Conservation (phyloP, 2,113 vertebrate species). For the Pipa parva region DNA sequence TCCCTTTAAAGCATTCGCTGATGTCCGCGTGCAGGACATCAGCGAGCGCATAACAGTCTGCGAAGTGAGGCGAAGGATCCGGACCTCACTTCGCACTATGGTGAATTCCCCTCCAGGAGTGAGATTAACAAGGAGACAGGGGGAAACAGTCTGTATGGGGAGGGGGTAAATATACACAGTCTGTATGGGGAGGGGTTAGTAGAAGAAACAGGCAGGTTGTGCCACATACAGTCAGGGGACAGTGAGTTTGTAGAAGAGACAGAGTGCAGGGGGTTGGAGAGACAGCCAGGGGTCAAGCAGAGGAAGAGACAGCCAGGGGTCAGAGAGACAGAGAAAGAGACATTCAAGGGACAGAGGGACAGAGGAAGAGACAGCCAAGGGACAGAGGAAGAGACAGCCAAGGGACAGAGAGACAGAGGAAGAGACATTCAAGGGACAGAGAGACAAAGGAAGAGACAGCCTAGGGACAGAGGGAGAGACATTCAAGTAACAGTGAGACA, state of each 20-base stretch:
- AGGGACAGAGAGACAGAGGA: too few species aligned
- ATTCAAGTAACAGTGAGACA: background rate
- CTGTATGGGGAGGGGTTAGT: background rate
- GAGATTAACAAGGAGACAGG: background rate
- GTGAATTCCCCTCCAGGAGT: too few species aligned
- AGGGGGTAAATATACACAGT: background rate
- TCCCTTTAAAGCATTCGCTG: too few species aligned
- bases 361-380: background rate
- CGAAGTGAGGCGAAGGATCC: too few species aligned
- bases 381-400: too few species aligned
- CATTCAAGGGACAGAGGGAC: background rate
- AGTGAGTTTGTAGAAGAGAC: too few species aligned
- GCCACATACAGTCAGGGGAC: too few species aligned
- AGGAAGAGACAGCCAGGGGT: conserved; percentile 19
- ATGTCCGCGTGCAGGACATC: too few species aligned
- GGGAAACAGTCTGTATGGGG: background rate
- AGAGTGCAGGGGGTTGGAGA: conserved; percentile 45
- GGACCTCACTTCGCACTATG: too few species aligned
- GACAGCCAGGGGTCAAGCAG: conserved; percentile 48
- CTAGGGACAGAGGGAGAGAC: background rate
- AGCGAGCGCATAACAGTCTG: too few species aligned
- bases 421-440: background rate
- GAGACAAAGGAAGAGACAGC: background rate
- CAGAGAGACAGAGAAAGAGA: background rate
- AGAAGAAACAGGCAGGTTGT: background rate